These are phyloP conservation scores for Dendronephthya gigantea DNA, from an alignment of 64 coral and sea anemone species.

Conservation along the genomic window DNA sequence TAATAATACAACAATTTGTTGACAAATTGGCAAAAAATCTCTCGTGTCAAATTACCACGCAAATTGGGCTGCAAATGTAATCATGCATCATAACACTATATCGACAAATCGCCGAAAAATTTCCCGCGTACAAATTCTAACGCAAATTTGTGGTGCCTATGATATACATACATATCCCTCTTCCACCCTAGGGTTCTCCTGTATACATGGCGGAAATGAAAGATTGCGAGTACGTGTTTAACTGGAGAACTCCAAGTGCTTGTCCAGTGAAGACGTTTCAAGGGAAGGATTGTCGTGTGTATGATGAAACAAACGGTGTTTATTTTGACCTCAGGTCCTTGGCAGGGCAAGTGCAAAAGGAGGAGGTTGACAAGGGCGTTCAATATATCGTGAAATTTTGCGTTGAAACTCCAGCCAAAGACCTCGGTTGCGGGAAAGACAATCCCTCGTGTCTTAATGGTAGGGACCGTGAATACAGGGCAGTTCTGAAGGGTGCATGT, in stretches of 20 bases:
- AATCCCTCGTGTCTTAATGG: background rate
- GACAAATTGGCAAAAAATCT: no score
- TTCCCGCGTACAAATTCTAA: no score
- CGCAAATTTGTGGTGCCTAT: background rate
- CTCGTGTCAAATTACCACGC: no score
- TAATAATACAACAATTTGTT: no score
- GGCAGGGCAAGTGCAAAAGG: background rate
- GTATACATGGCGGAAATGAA: conserved; percentile 35
- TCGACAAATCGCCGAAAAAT: no score
- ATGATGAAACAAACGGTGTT: conserved; percentile 39
- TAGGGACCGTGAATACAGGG: background rate
- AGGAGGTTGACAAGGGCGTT: background rate
- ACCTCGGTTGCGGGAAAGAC: background rate
- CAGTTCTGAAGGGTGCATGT: no score
- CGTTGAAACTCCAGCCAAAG: background rate
- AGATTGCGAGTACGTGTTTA: conserved; percentile 55
- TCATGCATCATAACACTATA: no score
- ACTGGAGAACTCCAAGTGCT: conserved; percentile 59
- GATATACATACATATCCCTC: background rate
- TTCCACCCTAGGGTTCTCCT: conserved; percentile 31
- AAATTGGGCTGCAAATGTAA: no score
- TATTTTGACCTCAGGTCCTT: conserved; percentile 27
- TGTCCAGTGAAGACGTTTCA: conserved; percentile 30
- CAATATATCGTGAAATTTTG: background rate
- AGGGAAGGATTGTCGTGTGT: conserved; percentile 27